Percentiles rank a stretch among this genome's conserved stretches.
phyloP scores from a whole-genome alignment of 2,888 invertebrate genomes.

The Aphodius granarius region DNA sequence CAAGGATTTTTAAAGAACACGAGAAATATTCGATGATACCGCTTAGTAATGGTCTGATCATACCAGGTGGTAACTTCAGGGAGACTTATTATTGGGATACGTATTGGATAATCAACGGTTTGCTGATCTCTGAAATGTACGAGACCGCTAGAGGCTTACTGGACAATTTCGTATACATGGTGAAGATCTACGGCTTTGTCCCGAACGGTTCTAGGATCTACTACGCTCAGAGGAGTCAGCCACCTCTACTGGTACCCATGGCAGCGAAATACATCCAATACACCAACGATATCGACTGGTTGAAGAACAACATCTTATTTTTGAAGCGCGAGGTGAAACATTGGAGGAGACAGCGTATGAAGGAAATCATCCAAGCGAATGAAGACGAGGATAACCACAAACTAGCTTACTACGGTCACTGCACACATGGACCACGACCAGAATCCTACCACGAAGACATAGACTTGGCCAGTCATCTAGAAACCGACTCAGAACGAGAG shows the following conservation, averaged over 20 bases:
- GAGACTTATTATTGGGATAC: conserved; percentile 88
- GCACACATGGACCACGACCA: conserved; percentile 68
- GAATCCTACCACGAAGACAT: conserved; percentile 72
- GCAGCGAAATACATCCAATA: conserved; percentile 67
- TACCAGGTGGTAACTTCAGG: conserved; percentile 71
- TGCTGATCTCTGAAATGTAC: conserved; percentile 76
- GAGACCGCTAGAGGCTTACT: conserved; percentile 74
- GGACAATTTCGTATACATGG: conserved; percentile 71
- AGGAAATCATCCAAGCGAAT: conserved; percentile 57
- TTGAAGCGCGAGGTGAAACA: conserved; percentile 67
- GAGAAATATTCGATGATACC: conserved; percentile 49
- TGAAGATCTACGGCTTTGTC: conserved; percentile 68
- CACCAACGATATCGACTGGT: conserved; percentile 68
- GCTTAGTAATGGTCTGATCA: conserved; percentile 63
- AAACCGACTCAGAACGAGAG: conserved; percentile 50
- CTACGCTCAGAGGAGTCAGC: conserved; percentile 71
- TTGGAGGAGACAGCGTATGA: conserved; percentile 64
- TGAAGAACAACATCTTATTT: conserved; percentile 59
- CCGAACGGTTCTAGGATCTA: conserved; percentile 86
- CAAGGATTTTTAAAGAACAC: conserved; percentile 56
- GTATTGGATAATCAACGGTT: conserved; percentile 82
- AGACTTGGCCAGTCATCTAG: conserved; percentile 54
- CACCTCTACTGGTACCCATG: conserved; percentile 74
- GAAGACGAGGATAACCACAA: conserved; percentile 58
- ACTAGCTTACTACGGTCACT: conserved; percentile 63